Evolutionary conservation across 2,888 invertebrate genomes (phyloP).

Genomic region (Tetragonisca angustula): DNA sequence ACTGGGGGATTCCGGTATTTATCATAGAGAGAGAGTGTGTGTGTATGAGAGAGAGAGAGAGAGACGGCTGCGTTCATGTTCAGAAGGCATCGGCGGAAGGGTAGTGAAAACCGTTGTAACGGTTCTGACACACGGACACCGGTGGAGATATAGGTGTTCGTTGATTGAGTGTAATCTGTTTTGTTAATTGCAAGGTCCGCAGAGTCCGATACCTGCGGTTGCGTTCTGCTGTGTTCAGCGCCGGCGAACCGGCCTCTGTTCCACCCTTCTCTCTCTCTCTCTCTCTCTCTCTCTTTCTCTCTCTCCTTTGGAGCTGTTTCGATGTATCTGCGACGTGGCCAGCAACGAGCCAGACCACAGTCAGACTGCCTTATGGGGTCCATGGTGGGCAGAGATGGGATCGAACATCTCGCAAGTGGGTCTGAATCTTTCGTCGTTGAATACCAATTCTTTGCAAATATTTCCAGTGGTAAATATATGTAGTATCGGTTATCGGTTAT

Average conservation of each 20-base stretch:
- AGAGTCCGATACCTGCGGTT: constrained; percentile 80
- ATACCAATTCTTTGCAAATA: too few species aligned
- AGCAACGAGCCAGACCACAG: constrained; percentile 57
- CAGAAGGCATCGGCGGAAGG: constrained; percentile 14
- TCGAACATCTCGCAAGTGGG: too few species aligned
- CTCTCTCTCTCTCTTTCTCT: not conserved
- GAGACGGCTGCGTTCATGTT: too few species aligned
- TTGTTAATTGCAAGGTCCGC: constrained; percentile 82
- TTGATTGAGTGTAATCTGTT: constrained; percentile 83
- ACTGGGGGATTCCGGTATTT: constrained; percentile 23
- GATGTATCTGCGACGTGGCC: constrained; percentile 31
- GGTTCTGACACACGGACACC: constrained; percentile 36
- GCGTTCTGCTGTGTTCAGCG: constrained; percentile 76
- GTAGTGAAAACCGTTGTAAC: constrained; percentile 57
- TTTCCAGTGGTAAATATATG: too few species aligned
- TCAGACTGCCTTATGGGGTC: constrained; percentile 51
- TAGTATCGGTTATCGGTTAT: too few species aligned
- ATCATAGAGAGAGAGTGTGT: constrained; percentile 6
- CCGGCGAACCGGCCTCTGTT: constrained; percentile 49
- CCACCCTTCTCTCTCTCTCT: constrained; percentile 17
- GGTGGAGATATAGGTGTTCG: constrained; percentile 71
- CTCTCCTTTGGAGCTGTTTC: constrained; percentile 15
- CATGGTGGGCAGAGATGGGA: not conserved
- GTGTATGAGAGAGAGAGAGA: too few species aligned
- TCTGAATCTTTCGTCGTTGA: too few species aligned